Evolutionary conservation across 2,888 invertebrate genomes (phyloP).

Genomic region (Unio delphinus): DNA sequence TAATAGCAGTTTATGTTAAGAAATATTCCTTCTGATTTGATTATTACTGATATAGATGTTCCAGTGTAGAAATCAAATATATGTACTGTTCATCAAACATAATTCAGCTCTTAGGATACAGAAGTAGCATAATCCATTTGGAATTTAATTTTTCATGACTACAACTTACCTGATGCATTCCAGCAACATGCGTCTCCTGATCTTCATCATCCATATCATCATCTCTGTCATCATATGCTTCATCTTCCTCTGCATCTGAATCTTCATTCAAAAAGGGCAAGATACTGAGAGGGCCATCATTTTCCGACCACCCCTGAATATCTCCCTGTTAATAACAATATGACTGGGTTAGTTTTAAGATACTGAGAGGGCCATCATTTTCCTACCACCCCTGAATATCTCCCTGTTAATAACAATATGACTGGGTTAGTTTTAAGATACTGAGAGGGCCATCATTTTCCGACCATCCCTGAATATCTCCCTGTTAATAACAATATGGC

Average conservation of each 20-base stretch:
- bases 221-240: slow-evolving; percentile 26
- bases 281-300: slow-evolving; percentile 32
- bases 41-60: too few relatives aligned
- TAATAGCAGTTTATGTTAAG: too few relatives aligned
- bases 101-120: too few relatives aligned
- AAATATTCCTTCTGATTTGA: too few relatives aligned
- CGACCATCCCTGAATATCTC: slow-evolving; percentile 40
- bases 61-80: too few relatives aligned
- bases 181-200: neutral
- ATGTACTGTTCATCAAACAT: too few relatives aligned
- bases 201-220: slow-evolving; percentile 16
- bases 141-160: too few relatives aligned
- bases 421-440: slow-evolving; percentile 8
- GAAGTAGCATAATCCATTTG: too few relatives aligned
- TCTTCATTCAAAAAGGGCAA: slow-evolving; percentile 39
- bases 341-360: slow-evolving; percentile 12
- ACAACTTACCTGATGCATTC: neutral
- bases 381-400: slow-evolving; percentile 43
- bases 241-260: slow-evolving; percentile 42
- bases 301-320: slow-evolving; percentile 40
- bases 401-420: slow-evolving; percentile 6
- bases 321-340: slow-evolving; percentile 15
- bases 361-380: slow-evolving; percentile 30
- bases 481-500: slow-evolving; percentile 4
- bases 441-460: slow-evolving; percentile 33